A percentile compares a stretch with the other conserved stretches of the same genome.
Evolutionary conservation across 2,113 vertebrate species (phyloP).

Genomic region (Hirundichthys speculiger): DNA sequence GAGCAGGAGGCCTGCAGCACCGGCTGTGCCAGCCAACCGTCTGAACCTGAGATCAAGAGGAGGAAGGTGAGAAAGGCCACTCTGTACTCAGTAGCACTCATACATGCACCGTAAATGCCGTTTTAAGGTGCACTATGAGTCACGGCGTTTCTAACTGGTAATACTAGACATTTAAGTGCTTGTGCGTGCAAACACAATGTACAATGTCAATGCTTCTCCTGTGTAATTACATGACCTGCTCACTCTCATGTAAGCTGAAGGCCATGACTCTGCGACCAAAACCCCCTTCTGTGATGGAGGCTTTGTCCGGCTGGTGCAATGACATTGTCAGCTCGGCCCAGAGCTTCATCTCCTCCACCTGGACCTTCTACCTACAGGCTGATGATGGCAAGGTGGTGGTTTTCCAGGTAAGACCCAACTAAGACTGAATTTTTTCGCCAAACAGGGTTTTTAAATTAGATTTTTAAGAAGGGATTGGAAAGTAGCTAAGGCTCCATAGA

Average conservation of each 20-base stretch:
- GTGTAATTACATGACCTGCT: neutral
- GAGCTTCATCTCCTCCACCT: constrained; percentile 96
- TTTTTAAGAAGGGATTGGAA: no score
- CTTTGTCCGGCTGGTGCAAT: constrained; percentile 92
- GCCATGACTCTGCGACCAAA: constrained; percentile 80
- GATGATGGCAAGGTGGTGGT: constrained; percentile 95
- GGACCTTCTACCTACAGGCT: constrained; percentile 97
- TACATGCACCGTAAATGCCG: neutral
- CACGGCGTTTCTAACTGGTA: no score
- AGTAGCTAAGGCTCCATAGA: no score
- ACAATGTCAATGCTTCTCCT: neutral
- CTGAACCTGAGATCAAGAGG: constrained; percentile 83
- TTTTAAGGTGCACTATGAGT: no score
- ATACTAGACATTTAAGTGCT: no score
- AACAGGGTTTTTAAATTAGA: neutral
- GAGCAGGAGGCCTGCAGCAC: constrained; percentile 90
- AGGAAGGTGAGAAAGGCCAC: constrained; percentile 83
- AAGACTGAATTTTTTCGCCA: neutral
- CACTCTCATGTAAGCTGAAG: constrained; percentile 64
- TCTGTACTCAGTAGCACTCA: constrained; percentile 2
- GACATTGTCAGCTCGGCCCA: constrained; percentile 95
- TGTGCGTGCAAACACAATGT: neutral
- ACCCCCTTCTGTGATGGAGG: constrained; percentile 84
- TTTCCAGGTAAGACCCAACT: constrained; percentile 87
- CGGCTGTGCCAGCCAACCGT: constrained; percentile 89